Conservation (phyloP, 1,140 invertebrate genomes). For the Lepidotrigona ventralis region DNA sequence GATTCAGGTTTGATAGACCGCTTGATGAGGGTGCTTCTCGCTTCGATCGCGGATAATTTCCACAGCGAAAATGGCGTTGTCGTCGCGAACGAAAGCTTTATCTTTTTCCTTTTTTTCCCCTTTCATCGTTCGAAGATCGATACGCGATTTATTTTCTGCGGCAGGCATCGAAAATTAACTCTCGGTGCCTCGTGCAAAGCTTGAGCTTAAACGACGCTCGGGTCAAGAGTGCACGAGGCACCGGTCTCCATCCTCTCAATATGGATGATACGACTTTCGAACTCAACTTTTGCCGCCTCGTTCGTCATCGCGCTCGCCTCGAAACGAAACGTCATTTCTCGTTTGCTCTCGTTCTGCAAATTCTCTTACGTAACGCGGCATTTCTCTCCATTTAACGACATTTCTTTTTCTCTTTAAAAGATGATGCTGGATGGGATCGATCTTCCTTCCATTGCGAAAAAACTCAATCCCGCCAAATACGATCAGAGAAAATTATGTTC, state of each 20-base stretch:
- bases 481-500: slow-evolving; percentile 9
- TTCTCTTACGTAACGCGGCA: background rate
- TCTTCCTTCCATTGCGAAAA: slow-evolving; percentile 14
- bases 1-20: too few species aligned
- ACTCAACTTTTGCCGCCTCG: background rate
- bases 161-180: background rate
- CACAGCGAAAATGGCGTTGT: background rate
- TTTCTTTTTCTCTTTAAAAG: background rate
- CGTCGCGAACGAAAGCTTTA: background rate
- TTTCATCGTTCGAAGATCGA: background rate
- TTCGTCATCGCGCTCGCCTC: background rate
- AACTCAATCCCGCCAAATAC: slow-evolving; percentile 15
- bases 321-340: background rate
- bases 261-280: background rate
- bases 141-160: slow-evolving; percentile 4
- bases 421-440: background rate
- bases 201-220: slow-evolving; percentile 22
- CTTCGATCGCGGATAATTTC: background rate
- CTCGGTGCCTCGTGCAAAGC: background rate
- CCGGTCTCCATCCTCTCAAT: background rate
- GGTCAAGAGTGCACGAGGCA: slow-evolving; percentile 27
- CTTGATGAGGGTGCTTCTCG: background rate
- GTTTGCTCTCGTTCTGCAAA: background rate
- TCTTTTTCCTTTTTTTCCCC: too few species aligned
- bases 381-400: background rate